These are phyloP conservation scores for Drosophila navojoa DNA, from an alignment of 1,140 invertebrate species.

Conservation along the genomic window DNA sequence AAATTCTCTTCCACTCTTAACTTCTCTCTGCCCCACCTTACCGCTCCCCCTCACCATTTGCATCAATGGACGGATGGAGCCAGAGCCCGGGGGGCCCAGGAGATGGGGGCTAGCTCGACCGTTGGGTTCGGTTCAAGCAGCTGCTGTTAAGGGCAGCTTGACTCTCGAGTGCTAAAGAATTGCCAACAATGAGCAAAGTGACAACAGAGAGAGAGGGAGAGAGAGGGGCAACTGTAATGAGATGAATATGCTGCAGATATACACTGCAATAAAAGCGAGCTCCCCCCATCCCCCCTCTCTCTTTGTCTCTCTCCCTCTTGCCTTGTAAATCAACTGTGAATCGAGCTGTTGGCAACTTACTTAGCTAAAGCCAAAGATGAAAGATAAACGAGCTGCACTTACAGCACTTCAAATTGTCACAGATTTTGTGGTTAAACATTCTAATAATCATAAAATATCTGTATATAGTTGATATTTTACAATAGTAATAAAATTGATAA, in stretches of 20 bases:
- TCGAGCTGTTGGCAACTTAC: constrained; percentile 6
- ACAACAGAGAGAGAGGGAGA: not conserved
- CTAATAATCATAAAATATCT: not conserved
- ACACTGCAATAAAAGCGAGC: not conserved
- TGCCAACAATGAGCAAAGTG: constrained; percentile 24
- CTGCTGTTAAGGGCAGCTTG: constrained; percentile 52
- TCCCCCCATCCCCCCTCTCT: too few relatives aligned
- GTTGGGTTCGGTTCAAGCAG: constrained; percentile 3
- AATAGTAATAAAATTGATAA: too few relatives aligned
- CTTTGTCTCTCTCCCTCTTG: too few relatives aligned
- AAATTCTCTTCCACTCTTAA: not conserved
- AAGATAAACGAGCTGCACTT: constrained; percentile 19
- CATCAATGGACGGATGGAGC: not conserved
- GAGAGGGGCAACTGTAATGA: constrained; percentile 42
- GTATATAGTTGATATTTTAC: not conserved
- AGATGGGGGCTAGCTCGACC: too few relatives aligned
- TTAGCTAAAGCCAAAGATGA: constrained; percentile 3
- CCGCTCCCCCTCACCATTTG: too few relatives aligned
- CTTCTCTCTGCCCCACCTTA: not conserved
- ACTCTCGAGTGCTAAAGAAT: constrained; percentile 49
- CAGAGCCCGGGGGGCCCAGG: too few relatives aligned
- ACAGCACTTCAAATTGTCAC: constrained; percentile 6
- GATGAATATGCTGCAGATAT: constrained; percentile 19
- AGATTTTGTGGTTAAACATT: not conserved
- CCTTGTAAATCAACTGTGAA: constrained; percentile 24